Evolutionary conservation across 2,797 vertebrate species (phyloP).

Genomic region (Enteromius anoplus): DNA sequence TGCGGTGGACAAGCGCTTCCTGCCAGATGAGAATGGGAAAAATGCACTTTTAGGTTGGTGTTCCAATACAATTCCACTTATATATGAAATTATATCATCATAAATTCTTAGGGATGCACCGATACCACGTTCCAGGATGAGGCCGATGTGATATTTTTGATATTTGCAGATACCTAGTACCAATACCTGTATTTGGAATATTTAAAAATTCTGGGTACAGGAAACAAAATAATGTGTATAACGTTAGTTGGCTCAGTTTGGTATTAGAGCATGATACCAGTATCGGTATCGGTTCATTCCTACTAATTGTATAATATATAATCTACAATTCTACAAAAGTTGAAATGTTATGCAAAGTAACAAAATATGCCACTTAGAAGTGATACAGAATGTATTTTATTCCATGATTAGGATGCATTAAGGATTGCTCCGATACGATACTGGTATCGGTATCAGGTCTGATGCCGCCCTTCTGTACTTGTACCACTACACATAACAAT

Average conservation of each 20-base stretch:
- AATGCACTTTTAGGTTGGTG: slow-evolving; percentile 99
- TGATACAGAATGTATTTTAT: background rate
- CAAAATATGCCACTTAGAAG: background rate
- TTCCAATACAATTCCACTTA: slow-evolving; percentile 1
- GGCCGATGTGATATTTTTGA: background rate
- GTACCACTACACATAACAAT: background rate
- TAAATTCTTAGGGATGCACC: background rate
- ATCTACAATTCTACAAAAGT: background rate
- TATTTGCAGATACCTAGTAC: background rate
- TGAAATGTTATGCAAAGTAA: background rate
- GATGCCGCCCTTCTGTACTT: background rate
- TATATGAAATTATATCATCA: background rate
- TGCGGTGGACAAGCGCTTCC: slow-evolving; percentile 94
- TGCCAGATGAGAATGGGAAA: slow-evolving; percentile 98
- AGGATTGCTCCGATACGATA: background rate
- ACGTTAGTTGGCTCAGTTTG: no score
- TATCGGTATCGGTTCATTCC: no score
- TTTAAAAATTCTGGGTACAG: background rate
- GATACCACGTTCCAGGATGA: background rate
- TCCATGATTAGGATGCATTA: background rate
- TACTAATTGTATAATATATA: no score
- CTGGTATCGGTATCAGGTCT: background rate
- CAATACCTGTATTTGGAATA: background rate
- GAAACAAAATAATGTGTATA: background rate
- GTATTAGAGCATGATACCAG: no score